Base-by-base conservation (phyloP, 1,140 invertebrate genomes). In the Hypothenemus hampei region DNA sequence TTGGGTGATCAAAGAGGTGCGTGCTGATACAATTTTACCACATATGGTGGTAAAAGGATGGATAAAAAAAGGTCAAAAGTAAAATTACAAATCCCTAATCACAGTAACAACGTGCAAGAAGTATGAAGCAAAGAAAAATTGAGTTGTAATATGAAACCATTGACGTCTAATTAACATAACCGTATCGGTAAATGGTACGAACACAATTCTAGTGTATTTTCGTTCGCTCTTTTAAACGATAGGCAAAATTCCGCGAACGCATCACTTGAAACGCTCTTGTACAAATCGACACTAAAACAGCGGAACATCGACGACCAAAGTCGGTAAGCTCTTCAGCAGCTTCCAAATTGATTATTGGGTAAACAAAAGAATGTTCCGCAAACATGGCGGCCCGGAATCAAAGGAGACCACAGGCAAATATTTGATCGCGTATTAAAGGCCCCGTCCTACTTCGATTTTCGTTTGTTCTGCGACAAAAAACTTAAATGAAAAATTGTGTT, bases 401-500 rank as follows among this genome's bases (percentile, higher is more conserved):
- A 56, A 56, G 36, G 45, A 20, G 20, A 45, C 33, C 53, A 23
- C 4, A 13, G 45, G 41, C 53, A 56, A 56, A 56, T 56, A 56
- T 56, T 56, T 56, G 53, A 46, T 48, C 53, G 33, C 15, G 53
- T 56, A 56, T 56, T 56, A 56, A 56, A 43, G n/a, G 45, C 53
- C 20, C 22, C 53, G 53, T 36, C 53, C 53, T 48, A 56, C 53
- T 56, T 56, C 45, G 45, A 29, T 56, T 56, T 56, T 47, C 53
- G 53, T 56, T 56, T 56, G 53, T 48, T 56, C 37, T 56, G 53
- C 19, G 53, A 56, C 53, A 56, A 56, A 56, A 56, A 56, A 56
- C 53, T 56, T n/a, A 56, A 56, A 56, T 56, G 53, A 56, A 56
- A 56, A 56, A 56, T 46, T 46, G 53, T 56, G 53, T 56, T 56